Percentiles rank a stretch among this genome's conserved stretches.
Evolutionary conservation across 2,113 vertebrate species (phyloP).

Genomic region (Phaetusa simplex): DNA sequence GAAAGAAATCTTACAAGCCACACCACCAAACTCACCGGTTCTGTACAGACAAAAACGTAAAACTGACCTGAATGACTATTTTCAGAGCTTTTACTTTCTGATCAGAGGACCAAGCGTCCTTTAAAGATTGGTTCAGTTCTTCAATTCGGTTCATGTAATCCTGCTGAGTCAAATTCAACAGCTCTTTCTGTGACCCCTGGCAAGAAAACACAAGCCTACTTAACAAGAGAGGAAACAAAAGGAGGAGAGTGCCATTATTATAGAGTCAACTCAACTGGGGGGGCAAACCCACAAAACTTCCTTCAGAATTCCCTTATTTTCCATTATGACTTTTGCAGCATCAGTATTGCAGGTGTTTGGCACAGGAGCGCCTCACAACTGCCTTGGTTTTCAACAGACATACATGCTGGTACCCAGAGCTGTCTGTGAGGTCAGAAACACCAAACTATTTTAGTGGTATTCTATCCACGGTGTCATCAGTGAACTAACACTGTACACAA

Average conservation of each 20-base stretch:
- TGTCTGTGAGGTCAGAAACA: not conserved
- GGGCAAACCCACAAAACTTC: not conserved
- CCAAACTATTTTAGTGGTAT: not conserved
- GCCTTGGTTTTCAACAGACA: not conserved
- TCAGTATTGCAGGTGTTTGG: not conserved
- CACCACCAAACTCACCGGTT: not conserved
- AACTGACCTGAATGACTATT: slow-evolving; percentile 95
- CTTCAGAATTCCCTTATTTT: not conserved
- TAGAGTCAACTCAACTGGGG: not conserved
- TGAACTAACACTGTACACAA: not conserved
- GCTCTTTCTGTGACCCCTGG: slow-evolving; percentile 94
- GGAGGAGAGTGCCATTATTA: not conserved
- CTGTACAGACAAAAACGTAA: not conserved
- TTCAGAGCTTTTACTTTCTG: slow-evolving; percentile 99
- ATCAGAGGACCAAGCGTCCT: slow-evolving; percentile 96
- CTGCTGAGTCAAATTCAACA: slow-evolving; percentile 96
- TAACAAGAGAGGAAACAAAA: not conserved
- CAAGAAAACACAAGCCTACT: not conserved
- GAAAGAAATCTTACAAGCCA: not conserved
- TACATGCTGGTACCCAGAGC: not conserved
- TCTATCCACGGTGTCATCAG: not conserved
- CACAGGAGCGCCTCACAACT: not conserved
- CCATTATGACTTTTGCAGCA: not conserved
- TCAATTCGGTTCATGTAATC: slow-evolving; percentile 96
- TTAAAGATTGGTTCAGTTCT: slow-evolving; percentile 94